These are phyloP conservation scores for Metacarcinus magister DNA, from an alignment of 2,888 invertebrate genomes.

Conservation along the genomic window DNA sequence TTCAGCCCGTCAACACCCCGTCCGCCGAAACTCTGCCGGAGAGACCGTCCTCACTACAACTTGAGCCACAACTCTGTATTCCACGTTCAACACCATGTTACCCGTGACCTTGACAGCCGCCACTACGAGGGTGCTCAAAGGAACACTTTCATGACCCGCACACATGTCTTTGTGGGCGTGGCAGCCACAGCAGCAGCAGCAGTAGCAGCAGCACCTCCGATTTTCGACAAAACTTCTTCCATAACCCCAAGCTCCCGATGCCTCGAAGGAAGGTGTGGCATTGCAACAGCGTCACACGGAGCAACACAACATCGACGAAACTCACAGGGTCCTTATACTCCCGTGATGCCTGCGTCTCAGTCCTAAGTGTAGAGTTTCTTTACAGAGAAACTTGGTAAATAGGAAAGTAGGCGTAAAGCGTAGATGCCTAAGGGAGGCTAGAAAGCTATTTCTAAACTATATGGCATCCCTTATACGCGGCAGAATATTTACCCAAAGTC, in stretches of 20 bases:
- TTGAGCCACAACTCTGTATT: neutral
- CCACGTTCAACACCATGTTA: neutral
- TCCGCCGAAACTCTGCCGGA: neutral
- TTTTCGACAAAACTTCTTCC: neutral
- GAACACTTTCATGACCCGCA: neutral
- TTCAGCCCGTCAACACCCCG: constrained; percentile 26
- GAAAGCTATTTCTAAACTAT: neutral
- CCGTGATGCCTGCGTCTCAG: neutral
- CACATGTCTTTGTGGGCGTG: neutral
- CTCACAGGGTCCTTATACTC: neutral
- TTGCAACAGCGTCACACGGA: neutral
- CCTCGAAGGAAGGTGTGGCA: neutral
- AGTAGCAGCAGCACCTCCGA: neutral
- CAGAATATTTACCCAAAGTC: neutral
- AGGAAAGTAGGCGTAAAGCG: neutral
- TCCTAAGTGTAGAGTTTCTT: neutral
- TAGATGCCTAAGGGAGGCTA: neutral
- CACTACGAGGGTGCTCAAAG: neutral
- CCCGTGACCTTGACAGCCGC: neutral
- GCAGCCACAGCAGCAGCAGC: no score
- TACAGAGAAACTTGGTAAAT: neutral
- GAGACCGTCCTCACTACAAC: neutral
- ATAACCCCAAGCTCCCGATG: neutral
- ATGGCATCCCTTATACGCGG: neutral
- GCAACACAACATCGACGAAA: neutral